Evolutionary conservation across 2,797 vertebrate genomes (phyloP), one percentile per base, ranked within the genome.

Genomic region (Crocidura indochinensis): DNA sequence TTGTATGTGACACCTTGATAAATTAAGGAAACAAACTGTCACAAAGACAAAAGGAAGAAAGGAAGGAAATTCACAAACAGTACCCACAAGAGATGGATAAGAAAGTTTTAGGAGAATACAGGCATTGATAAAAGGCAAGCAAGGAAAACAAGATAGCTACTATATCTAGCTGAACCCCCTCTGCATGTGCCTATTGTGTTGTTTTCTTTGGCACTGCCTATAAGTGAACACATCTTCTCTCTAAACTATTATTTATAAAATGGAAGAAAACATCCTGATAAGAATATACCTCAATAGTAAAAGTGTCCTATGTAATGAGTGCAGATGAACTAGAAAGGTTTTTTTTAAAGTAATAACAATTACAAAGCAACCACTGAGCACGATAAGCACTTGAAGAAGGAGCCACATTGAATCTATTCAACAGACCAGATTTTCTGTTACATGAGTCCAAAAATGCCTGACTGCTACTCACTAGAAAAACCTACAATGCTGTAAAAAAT

Each of bases 1-100:
- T 24, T 93, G 79, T 64, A 69, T 81, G 83, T 96, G 94, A 95
- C 91, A 97, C 77, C 91, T 94, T 96, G 94, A 96, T 91, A 95
- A 97, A 90, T 95, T 82, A 96, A 84, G 94, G 94, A 90, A 95
- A 95, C 49, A 97, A 94, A 84, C 74, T 92, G 85, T 95, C 93
- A 95, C 90, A 87, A 84, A 93, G 91, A 93, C 68, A 88, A 95
- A 95, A 93, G 83, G 85, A 94, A 92, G 89, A 95, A 94, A 95
- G 96, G 92, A 82, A 97, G 96, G 92, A 96, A 95, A 95, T 90
- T 95, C 92, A 90, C 92, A 92, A 93, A 82, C 85, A 89, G 84
- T 49, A 56, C 68, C 80, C 90, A 88, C 86, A 93, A 93, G 95
- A 91, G 84, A 94, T 90, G 92, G 96, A 96, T 96, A 96, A 95